A percentile compares a stretch with the other conserved stretches of the same genome.
These are phyloP conservation scores for Ormia ochracea DNA, from an alignment of 2,888 invertebrate genomes.

Conservation along the genomic window DNA sequence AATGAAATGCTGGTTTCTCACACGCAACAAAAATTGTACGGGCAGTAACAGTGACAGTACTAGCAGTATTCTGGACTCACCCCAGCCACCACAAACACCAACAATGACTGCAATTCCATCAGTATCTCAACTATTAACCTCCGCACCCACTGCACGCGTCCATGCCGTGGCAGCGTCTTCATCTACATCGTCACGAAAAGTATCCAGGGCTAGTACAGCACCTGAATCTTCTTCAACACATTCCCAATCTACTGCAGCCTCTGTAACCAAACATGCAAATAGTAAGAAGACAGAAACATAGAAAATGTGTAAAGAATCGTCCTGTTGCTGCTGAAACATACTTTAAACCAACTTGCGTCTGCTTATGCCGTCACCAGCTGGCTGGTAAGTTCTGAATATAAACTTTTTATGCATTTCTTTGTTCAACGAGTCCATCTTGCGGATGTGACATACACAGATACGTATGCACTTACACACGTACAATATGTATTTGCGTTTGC, in stretches of 20 bases:
- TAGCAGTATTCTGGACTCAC: constrained; percentile 66
- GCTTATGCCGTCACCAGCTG: constrained; percentile 27
- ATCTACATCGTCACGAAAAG: constrained; percentile 46
- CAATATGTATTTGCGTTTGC: not conserved
- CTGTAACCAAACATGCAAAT: constrained; percentile 61
- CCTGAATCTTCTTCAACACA: constrained; percentile 56
- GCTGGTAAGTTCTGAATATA: constrained; percentile 1
- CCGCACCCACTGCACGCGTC: constrained; percentile 19
- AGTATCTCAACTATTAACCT: constrained; percentile 26
- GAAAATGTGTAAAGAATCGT: constrained; percentile 70
- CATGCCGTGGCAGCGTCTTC: not conserved
- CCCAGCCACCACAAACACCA: constrained; percentile 67
- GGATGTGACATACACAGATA: not conserved
- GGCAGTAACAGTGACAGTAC: constrained; percentile 51
- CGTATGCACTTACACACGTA: not conserved
- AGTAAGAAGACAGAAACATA: constrained; percentile 67
- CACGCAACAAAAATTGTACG: constrained; percentile 71
- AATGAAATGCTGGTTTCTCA: constrained; percentile 94
- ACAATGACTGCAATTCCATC: constrained; percentile 64
- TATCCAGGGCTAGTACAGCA: constrained; percentile 46
- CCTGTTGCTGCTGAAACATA: constrained; percentile 72
- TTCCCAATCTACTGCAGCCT: constrained; percentile 52
- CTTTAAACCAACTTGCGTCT: constrained; percentile 68
- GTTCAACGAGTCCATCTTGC: too few species aligned
- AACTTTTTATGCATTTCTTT: not conserved